phyloP scores from a whole-genome alignment of 2,888 invertebrate genomes.

The Sinelater perroti region DNA sequence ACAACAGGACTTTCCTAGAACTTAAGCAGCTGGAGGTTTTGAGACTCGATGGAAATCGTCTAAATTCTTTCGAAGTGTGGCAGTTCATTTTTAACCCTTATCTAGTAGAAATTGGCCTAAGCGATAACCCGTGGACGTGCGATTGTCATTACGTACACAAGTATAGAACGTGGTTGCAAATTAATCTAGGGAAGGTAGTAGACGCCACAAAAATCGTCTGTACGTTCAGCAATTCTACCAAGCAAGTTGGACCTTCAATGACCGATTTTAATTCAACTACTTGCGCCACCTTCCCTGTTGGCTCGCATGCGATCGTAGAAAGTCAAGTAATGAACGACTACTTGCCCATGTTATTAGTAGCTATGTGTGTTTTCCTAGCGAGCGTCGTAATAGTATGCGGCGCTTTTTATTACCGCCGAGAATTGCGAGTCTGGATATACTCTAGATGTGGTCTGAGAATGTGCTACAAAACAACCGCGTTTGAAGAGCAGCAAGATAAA shows the following conservation, averaged over 20 bases:
- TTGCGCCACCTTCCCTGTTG: slow-evolving; percentile 77
- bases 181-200: slow-evolving; percentile 80
- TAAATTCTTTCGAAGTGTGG: slow-evolving; percentile 86
- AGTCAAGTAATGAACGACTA: slow-evolving; percentile 83
- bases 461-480: slow-evolving; percentile 84
- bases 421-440: slow-evolving; percentile 86
- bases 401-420: slow-evolving; percentile 81
- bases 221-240: slow-evolving; percentile 77
- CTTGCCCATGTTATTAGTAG: slow-evolving; percentile 79
- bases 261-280: slow-evolving; percentile 81
- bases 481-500: slow-evolving; percentile 83
- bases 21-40: slow-evolving; percentile 85
- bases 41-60: slow-evolving; percentile 83
- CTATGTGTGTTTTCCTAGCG: slow-evolving; percentile 79
- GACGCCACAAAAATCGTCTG: slow-evolving; percentile 82
- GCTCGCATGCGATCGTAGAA: slow-evolving; percentile 76
- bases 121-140: slow-evolving; percentile 90
- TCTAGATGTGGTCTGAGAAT: slow-evolving; percentile 85
- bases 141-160: slow-evolving; percentile 85
- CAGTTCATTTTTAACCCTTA: slow-evolving; percentile 84
- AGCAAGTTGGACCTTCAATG: slow-evolving; percentile 73
- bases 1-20: slow-evolving; percentile 84
- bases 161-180: slow-evolving; percentile 81
- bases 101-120: slow-evolving; percentile 84
- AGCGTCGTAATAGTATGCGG: slow-evolving; percentile 81